Percentiles rank a stretch among this genome's conserved stretches.
These are phyloP conservation scores for Neodiprion lecontei DNA, from an alignment of 1,140 invertebrate genomes.

Conservation along the genomic window DNA sequence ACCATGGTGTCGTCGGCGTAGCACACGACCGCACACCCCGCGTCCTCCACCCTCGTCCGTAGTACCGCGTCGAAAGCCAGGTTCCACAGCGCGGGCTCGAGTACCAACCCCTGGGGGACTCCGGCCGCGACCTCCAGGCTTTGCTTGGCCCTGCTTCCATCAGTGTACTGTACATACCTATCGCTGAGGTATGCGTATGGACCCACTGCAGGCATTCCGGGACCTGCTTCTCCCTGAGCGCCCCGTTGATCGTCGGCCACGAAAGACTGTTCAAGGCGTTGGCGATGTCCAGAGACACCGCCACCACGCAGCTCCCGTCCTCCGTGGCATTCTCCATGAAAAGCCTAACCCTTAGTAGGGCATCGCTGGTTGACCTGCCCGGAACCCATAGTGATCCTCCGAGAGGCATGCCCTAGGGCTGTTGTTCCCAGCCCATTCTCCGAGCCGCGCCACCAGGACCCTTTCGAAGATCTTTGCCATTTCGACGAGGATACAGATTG, in stretches of 20 bases:
- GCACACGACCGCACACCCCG: constrained; percentile 18
- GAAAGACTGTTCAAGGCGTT: neutral
- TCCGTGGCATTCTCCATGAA: neutral
- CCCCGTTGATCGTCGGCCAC: constrained; percentile 31
- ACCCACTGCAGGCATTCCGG: constrained; percentile 24
- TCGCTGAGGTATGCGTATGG: constrained; percentile 28
- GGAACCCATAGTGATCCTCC: constrained; percentile 45
- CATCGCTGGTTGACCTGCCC: constrained; percentile 43
- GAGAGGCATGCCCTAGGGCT: constrained; percentile 21
- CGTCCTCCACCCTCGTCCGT: constrained; percentile 18
- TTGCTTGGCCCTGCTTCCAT: neutral
- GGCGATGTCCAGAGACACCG: constrained; percentile 25
- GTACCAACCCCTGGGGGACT: constrained; percentile 37
- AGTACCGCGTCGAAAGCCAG: constrained; percentile 39
- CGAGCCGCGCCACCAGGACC: constrained; percentile 27
- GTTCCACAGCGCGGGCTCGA: constrained; percentile 42
- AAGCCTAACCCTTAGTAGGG: constrained; percentile 25
- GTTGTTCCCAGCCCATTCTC: constrained; percentile 12
- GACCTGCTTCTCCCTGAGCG: constrained; percentile 22
- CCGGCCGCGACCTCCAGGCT: neutral
- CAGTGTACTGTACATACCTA: neutral
- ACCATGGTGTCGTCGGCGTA: constrained; percentile 40
- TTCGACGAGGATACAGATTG: constrained; percentile 37
- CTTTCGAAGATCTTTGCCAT: constrained; percentile 34
- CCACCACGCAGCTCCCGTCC: neutral